Percentiles rank a stretch among this genome's conserved stretches.
Conservation (phyloP, 2,113 vertebrate genomes). For the Sebastes schlegelii region DNA sequence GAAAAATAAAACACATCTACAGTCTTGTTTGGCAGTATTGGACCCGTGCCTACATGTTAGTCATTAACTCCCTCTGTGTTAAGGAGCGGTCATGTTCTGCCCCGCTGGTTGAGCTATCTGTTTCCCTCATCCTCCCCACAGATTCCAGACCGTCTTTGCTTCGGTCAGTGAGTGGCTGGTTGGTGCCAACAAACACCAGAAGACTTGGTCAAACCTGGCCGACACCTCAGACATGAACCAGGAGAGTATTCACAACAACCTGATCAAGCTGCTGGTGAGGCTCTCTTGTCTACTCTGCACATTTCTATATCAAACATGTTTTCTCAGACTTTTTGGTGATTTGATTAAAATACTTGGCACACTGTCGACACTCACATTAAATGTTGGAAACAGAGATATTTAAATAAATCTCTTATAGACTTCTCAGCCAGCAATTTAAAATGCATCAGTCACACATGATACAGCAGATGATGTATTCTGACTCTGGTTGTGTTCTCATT, state of each 20-base stretch:
- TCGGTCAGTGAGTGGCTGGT: slow-evolving; percentile 87
- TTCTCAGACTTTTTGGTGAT: not conserved
- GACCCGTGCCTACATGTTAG: not conserved
- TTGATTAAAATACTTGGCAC: too few relatives aligned
- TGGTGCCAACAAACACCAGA: slow-evolving; percentile 84
- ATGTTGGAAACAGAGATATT: too few relatives aligned
- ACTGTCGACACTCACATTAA: too few relatives aligned
- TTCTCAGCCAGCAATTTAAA: not conserved
- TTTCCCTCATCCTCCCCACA: slow-evolving; percentile 69
- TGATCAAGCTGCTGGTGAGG: slow-evolving; percentile 88
- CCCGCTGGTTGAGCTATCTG: slow-evolving; percentile 25
- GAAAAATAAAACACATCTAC: not conserved
- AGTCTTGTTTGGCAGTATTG: not conserved
- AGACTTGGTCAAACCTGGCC: slow-evolving; percentile 85
- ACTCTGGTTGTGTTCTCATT: not conserved
- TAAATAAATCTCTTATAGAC: too few relatives aligned
- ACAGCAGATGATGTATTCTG: not conserved
- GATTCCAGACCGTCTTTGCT: slow-evolving; percentile 86
- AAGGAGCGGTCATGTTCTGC: slow-evolving; percentile 42
- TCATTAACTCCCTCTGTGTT: slow-evolving; percentile 12
- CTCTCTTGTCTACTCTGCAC: not conserved
- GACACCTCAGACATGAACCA: slow-evolving; percentile 81
- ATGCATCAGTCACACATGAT: not conserved
- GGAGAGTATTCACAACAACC: slow-evolving; percentile 79
- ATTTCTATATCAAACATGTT: not conserved